phyloP scores from a whole-genome alignment of 2,888 invertebrate species.

The Salticus scenicus region DNA sequence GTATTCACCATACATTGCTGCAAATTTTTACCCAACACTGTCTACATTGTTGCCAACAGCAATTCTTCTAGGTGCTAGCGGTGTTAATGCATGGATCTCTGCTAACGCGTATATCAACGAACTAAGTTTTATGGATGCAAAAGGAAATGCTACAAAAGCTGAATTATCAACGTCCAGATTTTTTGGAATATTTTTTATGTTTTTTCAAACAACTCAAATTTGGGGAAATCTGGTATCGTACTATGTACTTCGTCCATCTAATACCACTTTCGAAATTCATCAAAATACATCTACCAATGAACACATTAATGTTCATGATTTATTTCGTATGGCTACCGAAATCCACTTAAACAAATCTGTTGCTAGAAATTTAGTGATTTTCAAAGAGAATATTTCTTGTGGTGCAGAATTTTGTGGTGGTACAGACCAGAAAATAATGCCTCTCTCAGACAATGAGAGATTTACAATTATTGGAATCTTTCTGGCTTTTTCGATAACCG shows the following conservation, averaged over 20 bases:
- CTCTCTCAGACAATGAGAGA: constrained; percentile 89
- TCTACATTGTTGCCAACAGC: constrained; percentile 95
- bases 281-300: too few species aligned
- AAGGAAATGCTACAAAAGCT: constrained; percentile 79
- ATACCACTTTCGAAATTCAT: too few species aligned
- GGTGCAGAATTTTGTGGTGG: constrained; percentile 87
- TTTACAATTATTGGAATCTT: constrained; percentile 92
- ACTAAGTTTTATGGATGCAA: constrained; percentile 92
- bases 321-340: too few species aligned
- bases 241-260: constrained; percentile 73
- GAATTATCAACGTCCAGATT: constrained; percentile 81
- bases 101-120: constrained; percentile 94
- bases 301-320: too few species aligned
- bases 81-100: constrained; percentile 98
- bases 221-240: constrained; percentile 98
- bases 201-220: too few species aligned
- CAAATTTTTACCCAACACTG: constrained; percentile 91
- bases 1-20: constrained; percentile 94
- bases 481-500: too few species aligned
- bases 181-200: constrained; percentile 98
- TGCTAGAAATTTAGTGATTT: too few species aligned
- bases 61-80: constrained; percentile 84
- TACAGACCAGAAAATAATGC: too few species aligned
- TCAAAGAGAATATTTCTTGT: too few species aligned
- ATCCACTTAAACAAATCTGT: too few species aligned